A percentile compares a stretch with the other conserved stretches of the same genome.
Evolutionary conservation across 1,140 invertebrate genomes (phyloP).

Genomic region (Drosophila tani): DNA sequence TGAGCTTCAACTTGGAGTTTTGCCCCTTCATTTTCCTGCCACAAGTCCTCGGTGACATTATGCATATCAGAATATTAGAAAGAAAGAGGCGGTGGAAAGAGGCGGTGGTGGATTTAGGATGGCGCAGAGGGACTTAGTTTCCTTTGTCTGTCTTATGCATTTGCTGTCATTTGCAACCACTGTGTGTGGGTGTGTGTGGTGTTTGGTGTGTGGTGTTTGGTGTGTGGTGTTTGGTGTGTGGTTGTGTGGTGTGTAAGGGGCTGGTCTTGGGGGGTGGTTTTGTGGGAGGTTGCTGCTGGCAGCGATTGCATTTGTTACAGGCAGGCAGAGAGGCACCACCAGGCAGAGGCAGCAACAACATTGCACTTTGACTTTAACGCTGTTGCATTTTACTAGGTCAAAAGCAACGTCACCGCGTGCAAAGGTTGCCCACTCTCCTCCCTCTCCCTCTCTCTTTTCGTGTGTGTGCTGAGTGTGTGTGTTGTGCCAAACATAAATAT

Average conservation of each 20-base stretch:
- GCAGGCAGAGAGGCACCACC: conserved; percentile 1
- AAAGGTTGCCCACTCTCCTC: conserved; percentile 17
- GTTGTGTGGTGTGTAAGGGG: conserved; percentile 13
- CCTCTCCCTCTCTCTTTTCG: neutral
- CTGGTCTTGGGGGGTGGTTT: conserved; percentile 13
- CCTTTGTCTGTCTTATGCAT: conserved; percentile 51
- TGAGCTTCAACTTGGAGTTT: conserved; percentile 14
- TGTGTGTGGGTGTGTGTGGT: conserved; percentile 6
- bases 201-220: conserved; percentile 7
- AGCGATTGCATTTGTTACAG: conserved; percentile 66
- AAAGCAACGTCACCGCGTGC: conserved; percentile 71
- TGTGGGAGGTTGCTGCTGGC: conserved; percentile 20
- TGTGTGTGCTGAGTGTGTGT: conserved; percentile 33
- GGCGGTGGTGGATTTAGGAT: conserved; percentile 11
- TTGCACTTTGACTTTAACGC: conserved; percentile 79
- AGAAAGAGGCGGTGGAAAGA: neutral
- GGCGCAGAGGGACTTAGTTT: conserved; percentile 11
- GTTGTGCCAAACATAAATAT: conserved; percentile 77
- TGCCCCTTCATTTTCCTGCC: conserved; percentile 4
- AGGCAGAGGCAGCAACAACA: conserved; percentile 40
- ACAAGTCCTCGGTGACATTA: conserved; percentile 20
- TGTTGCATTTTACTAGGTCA: conserved; percentile 81
- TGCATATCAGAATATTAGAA: conserved; percentile 18
- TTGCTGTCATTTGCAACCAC: conserved; percentile 56
- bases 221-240: conserved; percentile 14